Conservation (phyloP, 2,113 vertebrate species). For the Strix aluco region DNA sequence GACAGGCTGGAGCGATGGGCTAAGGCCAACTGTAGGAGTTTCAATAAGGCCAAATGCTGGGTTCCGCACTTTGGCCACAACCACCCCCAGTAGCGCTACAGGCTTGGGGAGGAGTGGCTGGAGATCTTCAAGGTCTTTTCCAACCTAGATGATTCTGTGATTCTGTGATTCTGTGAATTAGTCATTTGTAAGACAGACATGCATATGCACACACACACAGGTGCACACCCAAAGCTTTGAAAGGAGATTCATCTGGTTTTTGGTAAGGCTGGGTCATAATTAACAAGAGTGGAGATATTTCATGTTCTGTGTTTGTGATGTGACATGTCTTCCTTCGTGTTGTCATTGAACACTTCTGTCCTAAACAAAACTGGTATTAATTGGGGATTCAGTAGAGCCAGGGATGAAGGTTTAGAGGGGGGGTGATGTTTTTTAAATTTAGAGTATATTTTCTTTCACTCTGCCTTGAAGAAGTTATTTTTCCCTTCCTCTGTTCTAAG, state of each 20-base stretch:
- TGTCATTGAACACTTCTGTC: slow-evolving; percentile 44
- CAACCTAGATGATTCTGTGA: too few relatives aligned
- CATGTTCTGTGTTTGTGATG: slow-evolving; percentile 63
- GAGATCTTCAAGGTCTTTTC: too few relatives aligned
- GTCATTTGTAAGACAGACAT: slow-evolving; percentile 58
- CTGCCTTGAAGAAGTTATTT: neutral
- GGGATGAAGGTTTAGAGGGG: neutral
- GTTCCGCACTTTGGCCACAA: too few relatives aligned
- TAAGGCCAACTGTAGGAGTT: too few relatives aligned
- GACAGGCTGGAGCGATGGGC: too few relatives aligned
- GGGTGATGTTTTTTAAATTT: neutral
- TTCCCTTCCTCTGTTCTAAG: slow-evolving; percentile 34
- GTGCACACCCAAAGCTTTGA: slow-evolving; percentile 17
- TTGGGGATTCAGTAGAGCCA: neutral
- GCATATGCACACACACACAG: neutral
- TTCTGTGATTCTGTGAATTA: slow-evolving; percentile 34
- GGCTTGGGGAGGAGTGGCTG: too few relatives aligned
- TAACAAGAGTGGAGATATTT: slow-evolving; percentile 68
- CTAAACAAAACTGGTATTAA: neutral
- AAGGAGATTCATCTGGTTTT: slow-evolving; percentile 72
- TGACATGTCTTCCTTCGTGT: slow-evolving; percentile 24
- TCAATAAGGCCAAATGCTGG: too few relatives aligned
- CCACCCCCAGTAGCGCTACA: too few relatives aligned
- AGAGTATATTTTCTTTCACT: slow-evolving; percentile 5
- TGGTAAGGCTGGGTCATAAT: slow-evolving; percentile 69